phyloP scores from a whole-genome alignment of 2,797 vertebrate genomes.

The Psittacula derbiana region DNA sequence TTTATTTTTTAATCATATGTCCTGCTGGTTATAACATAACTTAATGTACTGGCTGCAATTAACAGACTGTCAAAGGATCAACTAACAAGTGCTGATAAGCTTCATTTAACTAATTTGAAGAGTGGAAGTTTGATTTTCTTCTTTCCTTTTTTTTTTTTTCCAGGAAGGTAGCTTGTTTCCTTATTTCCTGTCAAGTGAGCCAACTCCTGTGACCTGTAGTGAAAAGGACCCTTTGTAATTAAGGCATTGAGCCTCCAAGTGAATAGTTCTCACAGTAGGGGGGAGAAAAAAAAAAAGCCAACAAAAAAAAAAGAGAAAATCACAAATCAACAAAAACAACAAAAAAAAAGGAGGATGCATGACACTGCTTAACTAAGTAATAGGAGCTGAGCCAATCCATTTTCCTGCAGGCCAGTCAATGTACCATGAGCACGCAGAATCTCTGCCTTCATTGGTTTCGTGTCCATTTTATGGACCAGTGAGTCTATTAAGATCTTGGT shows the following conservation, averaged over 20 bases:
- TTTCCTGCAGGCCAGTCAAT: constrained; percentile 51
- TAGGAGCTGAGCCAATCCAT: constrained; percentile 69
- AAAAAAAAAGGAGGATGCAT: constrained; percentile 26
- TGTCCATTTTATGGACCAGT: constrained; percentile 72
- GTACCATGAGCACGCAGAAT: background rate
- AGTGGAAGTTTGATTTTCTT: constrained; percentile 74
- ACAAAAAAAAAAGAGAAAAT: background rate
- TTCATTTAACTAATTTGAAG: constrained; percentile 84
- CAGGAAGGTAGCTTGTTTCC: constrained; percentile 82
- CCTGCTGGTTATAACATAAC: constrained; percentile 70
- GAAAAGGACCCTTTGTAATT: constrained; percentile 85
- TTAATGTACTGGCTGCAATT: constrained; percentile 78
- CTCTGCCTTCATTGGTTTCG: constrained; percentile 72
- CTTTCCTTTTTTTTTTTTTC: constrained; percentile 49
- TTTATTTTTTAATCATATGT: constrained; percentile 59
- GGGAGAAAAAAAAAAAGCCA: background rate
- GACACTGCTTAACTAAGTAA: constrained; percentile 72
- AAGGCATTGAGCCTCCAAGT: constrained; percentile 77
- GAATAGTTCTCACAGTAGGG: constrained; percentile 81
- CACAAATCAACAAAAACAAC: background rate
- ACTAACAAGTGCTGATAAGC: constrained; percentile 78
- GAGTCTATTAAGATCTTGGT: constrained; percentile 80
- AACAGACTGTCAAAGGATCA: constrained; percentile 80
- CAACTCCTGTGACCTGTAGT: constrained; percentile 81
- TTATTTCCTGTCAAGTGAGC: constrained; percentile 83